Percentiles rank a stretch among this genome's conserved stretches.
Conservation (phyloP, 2,888 invertebrate species). For the Drosophila infuscata region DNA sequence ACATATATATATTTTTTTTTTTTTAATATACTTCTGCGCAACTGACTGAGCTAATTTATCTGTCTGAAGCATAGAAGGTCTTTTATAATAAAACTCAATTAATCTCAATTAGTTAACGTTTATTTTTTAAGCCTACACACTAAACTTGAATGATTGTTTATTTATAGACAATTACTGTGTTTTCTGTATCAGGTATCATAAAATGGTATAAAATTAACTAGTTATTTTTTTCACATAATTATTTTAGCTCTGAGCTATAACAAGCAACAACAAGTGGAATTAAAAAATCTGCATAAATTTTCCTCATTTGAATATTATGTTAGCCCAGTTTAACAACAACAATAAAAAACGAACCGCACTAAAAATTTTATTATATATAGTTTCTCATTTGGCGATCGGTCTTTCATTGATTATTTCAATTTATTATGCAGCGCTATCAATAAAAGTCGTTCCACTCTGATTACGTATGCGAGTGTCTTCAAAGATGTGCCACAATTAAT, state of each 20-base stretch:
- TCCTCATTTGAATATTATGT: not conserved
- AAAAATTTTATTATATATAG: not conserved
- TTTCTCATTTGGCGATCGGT: slow-evolving; percentile 5
- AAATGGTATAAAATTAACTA: not conserved
- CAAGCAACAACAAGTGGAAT: not conserved
- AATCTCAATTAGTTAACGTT: slow-evolving; percentile 46
- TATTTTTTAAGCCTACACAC: slow-evolving; percentile 39
- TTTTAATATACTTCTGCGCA: slow-evolving; percentile 10
- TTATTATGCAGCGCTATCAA: slow-evolving; percentile 22
- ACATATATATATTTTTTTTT: not conserved
- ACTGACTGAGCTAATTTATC: slow-evolving; percentile 1
- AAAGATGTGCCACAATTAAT: slow-evolving; percentile 27
- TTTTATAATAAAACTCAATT: slow-evolving; percentile 25
- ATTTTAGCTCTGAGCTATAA: not conserved
- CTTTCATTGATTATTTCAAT: slow-evolving; percentile 33
- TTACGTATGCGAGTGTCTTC: slow-evolving; percentile 15
- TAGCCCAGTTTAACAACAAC: not conserved
- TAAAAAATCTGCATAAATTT: not conserved
- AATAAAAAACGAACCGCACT: slow-evolving; percentile 13
- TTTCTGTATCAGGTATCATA: slow-evolving; percentile 10
- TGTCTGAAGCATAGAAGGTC: slow-evolving; percentile 28
- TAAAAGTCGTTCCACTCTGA: slow-evolving; percentile 6
- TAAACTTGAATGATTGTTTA: slow-evolving; percentile 36
- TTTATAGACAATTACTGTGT: slow-evolving; percentile 38
- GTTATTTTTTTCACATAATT: not conserved